Base-by-base conservation (phyloP, 2,113 vertebrate species). In the Monopterus albus region DNA sequence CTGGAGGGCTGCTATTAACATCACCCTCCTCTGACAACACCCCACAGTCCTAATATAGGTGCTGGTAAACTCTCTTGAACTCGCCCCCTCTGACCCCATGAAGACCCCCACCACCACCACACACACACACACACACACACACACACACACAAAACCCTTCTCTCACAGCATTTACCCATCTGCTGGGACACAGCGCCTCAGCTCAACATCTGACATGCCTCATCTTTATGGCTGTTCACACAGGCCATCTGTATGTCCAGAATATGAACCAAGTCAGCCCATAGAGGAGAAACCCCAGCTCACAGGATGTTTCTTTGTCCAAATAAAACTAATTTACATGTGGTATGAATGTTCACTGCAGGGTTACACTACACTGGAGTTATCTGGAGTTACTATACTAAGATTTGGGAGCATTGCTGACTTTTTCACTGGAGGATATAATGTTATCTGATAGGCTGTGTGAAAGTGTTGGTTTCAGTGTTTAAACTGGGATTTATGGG, bases 1-100 rank as follows among this genome's bases (percentile, higher is more conserved):
- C 83, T 43, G 68, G 79, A 76, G 79, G 83, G 78, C 74, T 63
- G 74, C 84, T 67, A 84, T 88, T 90, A 91, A 85, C 87, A 56
- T 76, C 70, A 84, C 45, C 25, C 6, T 21, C 13, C 18, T 28
- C 12, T 7, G 8, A 35, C 85, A 75, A 72, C 65, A 70, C 56
- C 72, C 58, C 39, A 10, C 62, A 66, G 55, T 66, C 82, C 83
- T 88, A 84, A 86, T 78, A 88, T 60, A 85, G 85, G 2, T 33
- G 62, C 33, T 55, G 59, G 14, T 82, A 66, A 75, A 66, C 81
- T 75, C 72, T 23, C 49, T 51, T 66, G 36, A 72, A 75, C 68
- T 58, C 39, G 2, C 59, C 62, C 81, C 49, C 49, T 36, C 3
- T 83, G 79, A 79, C 84, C 82, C 62, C 29, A 36, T 28, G 72